Evolutionary conservation across 1,140 invertebrate species (phyloP), one percentile per base, ranked within the genome.

Genomic region (Trypoxylus dichotomus): DNA sequence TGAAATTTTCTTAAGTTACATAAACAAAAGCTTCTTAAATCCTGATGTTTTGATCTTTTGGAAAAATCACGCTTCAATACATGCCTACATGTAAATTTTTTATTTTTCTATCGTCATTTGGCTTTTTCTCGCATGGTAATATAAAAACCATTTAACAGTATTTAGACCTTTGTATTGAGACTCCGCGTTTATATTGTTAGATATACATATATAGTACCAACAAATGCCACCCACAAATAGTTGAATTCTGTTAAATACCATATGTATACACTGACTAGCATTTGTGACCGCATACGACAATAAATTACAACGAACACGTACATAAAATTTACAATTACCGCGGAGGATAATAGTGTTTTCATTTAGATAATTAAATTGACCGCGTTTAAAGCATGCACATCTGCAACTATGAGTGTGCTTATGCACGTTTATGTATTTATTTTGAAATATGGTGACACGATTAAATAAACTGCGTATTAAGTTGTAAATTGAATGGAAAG

Each of bases 281-380:
- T 68, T 68, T 68, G 63, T 7, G 1, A 29, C 63, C 63, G 24
- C 63, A 68, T 13, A 68, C 11, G 10, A 29, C 63, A 68, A 68
- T 68, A 68, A 68, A 68, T 68, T 68, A 68, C 27, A 13, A 21
- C 63, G n/a, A 15, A 13, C 43, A n/a, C 11, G n/a, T n/a, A 24
- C 19, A 5, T 7, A 68, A 68, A 68, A 68, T 60, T 60, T 60
- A 60, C 24, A 19, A 24, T 24, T n/a, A 60, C 54, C 13, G 0
- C 13, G 54, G 13, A 68, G 24, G 3, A 68, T 68, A 68, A 68
- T 68, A 13, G 0, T 8, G 63, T 68, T 68, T 68, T 68, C 63
- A 68, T 68, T 68, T 68, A 7, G 63, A 29, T 29, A 68, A 68
- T 68, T 68, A 68, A 68, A 24, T 68, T 68, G 27, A 68, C 19